phyloP scores from a whole-genome alignment of 2,113 vertebrate genomes.

The Grallaria varia region DNA sequence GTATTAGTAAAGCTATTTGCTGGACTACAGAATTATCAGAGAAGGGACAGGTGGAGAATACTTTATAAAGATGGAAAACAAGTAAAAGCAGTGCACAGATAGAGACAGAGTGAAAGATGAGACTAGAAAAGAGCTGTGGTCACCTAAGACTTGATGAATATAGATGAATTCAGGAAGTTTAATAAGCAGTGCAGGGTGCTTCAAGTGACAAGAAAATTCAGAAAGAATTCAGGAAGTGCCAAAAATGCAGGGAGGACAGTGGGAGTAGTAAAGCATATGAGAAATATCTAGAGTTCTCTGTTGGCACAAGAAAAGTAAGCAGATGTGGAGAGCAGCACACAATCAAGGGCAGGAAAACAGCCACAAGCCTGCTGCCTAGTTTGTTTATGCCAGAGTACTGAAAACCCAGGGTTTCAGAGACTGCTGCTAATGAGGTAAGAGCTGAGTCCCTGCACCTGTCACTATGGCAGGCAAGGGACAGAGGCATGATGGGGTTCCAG shows the following conservation, averaged over 20 bases:
- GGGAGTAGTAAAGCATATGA: not conserved
- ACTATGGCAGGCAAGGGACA: not conserved
- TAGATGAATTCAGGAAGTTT: not conserved
- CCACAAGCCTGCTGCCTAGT: not conserved
- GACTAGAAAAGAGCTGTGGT: not conserved
- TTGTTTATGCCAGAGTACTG: constrained; percentile 41
- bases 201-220: not conserved
- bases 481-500: not conserved
- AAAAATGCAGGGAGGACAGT: accelerated
- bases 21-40: not conserved
- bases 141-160: not conserved
- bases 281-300: not conserved
- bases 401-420: constrained; percentile 8
- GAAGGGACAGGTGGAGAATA: not conserved
- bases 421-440: constrained; percentile 32
- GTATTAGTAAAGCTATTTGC: not conserved
- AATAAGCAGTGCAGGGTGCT: not conserved
- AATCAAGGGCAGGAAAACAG: constrained; percentile 27
- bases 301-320: constrained; percentile 16
- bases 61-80: not conserved
- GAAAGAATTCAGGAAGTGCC: not conserved
- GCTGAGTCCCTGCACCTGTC: constrained; percentile 10
- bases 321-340: constrained; percentile 24
- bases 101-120: not conserved
- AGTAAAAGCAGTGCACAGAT: not conserved